Percentiles rank a stretch among this genome's conserved stretches.
These are phyloP conservation scores for Cichlasoma orientale DNA, from an alignment of 2,797 vertebrate species.

Conservation along the genomic window DNA sequence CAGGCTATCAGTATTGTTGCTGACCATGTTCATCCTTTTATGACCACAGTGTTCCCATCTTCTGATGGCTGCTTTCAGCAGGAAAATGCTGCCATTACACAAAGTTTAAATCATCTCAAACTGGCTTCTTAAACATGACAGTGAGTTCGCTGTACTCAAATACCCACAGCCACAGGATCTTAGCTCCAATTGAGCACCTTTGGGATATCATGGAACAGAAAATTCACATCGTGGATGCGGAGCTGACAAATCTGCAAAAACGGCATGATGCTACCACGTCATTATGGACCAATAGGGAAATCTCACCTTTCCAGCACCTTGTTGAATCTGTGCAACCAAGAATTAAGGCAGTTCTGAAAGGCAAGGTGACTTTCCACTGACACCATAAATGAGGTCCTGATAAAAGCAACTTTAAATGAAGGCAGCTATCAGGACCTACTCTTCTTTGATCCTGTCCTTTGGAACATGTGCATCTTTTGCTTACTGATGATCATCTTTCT, in stretches of 20 bases:
- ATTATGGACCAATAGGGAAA: background rate
- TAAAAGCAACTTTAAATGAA: too few relatives aligned
- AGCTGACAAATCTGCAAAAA: background rate
- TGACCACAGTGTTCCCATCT: background rate
- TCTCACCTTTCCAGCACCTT: background rate
- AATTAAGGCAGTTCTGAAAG: background rate
- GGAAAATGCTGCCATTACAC: background rate
- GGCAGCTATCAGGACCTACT: too few relatives aligned
- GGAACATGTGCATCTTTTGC: background rate
- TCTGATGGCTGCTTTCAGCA: background rate
- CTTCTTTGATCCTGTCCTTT: background rate
- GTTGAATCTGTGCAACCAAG: background rate
- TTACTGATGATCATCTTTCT: background rate
- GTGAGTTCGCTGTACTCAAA: background rate
- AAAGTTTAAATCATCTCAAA: background rate
- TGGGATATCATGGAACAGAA: background rate
- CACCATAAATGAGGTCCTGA: too few relatives aligned
- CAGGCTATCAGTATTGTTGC: background rate
- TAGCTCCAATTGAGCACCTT: background rate
- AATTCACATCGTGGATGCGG: background rate
- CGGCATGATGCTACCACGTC: accelerated
- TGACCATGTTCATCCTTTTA: background rate
- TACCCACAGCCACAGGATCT: background rate
- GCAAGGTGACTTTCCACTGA: background rate
- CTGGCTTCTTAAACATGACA: background rate